phyloP scores from a whole-genome alignment of 2,113 vertebrate genomes.

The Pipa parva region DNA sequence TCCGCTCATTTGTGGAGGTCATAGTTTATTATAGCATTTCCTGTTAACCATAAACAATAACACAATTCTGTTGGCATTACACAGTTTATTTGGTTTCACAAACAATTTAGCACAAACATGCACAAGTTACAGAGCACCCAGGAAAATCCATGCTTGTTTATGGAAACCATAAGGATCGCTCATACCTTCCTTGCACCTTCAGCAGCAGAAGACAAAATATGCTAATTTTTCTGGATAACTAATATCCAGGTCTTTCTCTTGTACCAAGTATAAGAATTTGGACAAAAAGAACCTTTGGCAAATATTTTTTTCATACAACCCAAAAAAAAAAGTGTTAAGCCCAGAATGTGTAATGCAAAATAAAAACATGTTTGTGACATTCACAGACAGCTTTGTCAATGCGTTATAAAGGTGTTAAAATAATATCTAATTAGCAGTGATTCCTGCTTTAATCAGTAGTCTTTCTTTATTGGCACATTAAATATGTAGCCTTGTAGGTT shows the following conservation, averaged over 20 bases:
- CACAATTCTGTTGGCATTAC: neutral
- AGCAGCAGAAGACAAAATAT: neutral
- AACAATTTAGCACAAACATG: slow-evolving; percentile 24
- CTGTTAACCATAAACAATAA: neutral
- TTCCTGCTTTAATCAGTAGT: slow-evolving; percentile 24
- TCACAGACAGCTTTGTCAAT: slow-evolving; percentile 19
- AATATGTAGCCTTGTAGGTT: slow-evolving; percentile 2
- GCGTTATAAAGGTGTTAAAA: neutral
- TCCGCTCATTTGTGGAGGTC: too few relatives aligned
- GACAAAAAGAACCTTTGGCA: neutral
- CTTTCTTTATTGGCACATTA: neutral
- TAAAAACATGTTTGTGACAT: neutral
- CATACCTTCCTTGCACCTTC: neutral
- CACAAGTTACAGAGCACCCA: slow-evolving; percentile 8
- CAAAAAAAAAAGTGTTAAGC: slow-evolving; percentile 12
- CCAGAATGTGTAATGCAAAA: neutral
- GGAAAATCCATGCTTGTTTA: slow-evolving; percentile 5
- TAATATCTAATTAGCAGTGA: slow-evolving; percentile 15
- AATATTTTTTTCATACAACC: neutral
- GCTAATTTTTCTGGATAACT: neutral
- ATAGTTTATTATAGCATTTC: too few relatives aligned
- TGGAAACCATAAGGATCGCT: neutral
- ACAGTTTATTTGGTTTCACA: slow-evolving; percentile 16
- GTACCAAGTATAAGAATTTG: slow-evolving; percentile 11
- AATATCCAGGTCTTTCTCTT: neutral